Evolutionary conservation across 2,113 vertebrate species (phyloP).

Genomic region (Ictidomys tridecemlineatus): DNA sequence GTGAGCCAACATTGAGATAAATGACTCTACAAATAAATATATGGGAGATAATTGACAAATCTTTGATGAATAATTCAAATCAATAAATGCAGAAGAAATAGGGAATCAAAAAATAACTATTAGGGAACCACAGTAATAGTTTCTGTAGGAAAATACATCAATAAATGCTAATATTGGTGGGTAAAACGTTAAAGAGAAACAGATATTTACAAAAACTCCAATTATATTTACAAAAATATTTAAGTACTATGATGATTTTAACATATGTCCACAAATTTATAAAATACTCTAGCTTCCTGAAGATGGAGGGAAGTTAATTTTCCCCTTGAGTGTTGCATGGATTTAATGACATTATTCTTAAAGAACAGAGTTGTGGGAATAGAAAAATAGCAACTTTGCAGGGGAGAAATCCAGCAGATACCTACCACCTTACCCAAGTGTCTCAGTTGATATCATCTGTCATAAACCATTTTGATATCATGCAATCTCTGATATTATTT

Average conservation of each 20-base stretch:
- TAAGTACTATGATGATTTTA: constrained; percentile 17
- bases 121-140: not conserved
- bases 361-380: not conserved
- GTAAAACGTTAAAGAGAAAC: constrained; percentile 12
- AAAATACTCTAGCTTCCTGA: not conserved
- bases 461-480: not conserved
- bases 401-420: not conserved
- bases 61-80: constrained; percentile 49
- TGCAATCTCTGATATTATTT: not conserved
- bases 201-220: constrained; percentile 19
- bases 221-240: constrained; percentile 41
- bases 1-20: not conserved
- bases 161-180: not conserved
- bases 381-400: not conserved
- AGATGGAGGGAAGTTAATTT: constrained; percentile 6
- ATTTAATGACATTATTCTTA: not conserved
- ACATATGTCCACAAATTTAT: constrained; percentile 28
- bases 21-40: constrained; percentile 21
- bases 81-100: constrained; percentile 36
- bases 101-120: constrained; percentile 8
- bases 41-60: not conserved
- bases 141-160: not conserved
- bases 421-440: not conserved
- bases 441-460: not conserved
- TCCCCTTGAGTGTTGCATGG: not conserved